Evolutionary conservation across 2,113 vertebrate species (phyloP).

Genomic region (Paedocypris sp.): DNA sequence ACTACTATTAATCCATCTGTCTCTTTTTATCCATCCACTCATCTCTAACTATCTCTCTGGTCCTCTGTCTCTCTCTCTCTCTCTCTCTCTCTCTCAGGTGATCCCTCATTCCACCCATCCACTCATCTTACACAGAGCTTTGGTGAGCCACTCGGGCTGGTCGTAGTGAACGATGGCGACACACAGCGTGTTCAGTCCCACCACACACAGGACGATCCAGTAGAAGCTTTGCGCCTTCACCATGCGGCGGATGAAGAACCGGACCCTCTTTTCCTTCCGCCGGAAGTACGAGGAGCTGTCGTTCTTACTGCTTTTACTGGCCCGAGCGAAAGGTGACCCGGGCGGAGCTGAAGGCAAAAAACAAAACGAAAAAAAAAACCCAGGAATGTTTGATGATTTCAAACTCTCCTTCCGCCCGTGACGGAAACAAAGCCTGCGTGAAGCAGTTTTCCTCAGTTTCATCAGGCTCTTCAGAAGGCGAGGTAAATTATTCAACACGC

Average conservation of each 20-base stretch:
- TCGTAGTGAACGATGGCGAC: constrained; percentile 93
- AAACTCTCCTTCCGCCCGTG: too few relatives aligned
- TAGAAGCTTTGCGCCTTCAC: constrained; percentile 98
- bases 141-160: constrained; percentile 82
- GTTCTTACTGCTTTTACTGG: constrained; percentile 83
- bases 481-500: neutral
- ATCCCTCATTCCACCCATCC: too few relatives aligned
- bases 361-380: neutral
- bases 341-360: constrained; percentile 43
- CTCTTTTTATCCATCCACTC: too few relatives aligned
- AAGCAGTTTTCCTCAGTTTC: too few relatives aligned
- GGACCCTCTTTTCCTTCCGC: constrained; percentile 88
- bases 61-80: too few relatives aligned
- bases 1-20: too few relatives aligned
- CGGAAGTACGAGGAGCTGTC: constrained; percentile 88
- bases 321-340: constrained; percentile 85
- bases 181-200: constrained; percentile 89
- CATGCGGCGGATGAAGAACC: constrained; percentile 94
- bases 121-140: constrained; percentile 68
- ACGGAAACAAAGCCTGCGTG: too few relatives aligned
- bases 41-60: too few relatives aligned
- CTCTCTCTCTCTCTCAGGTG: too few relatives aligned
- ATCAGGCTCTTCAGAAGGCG: too few relatives aligned
- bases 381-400: too few relatives aligned
- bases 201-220: constrained; percentile 88